Percentiles rank a stretch among this genome's conserved stretches.
These are phyloP conservation scores for Lasioglossum villosulum DNA, from an alignment of 2,888 invertebrate species.

Conservation along the genomic window DNA sequence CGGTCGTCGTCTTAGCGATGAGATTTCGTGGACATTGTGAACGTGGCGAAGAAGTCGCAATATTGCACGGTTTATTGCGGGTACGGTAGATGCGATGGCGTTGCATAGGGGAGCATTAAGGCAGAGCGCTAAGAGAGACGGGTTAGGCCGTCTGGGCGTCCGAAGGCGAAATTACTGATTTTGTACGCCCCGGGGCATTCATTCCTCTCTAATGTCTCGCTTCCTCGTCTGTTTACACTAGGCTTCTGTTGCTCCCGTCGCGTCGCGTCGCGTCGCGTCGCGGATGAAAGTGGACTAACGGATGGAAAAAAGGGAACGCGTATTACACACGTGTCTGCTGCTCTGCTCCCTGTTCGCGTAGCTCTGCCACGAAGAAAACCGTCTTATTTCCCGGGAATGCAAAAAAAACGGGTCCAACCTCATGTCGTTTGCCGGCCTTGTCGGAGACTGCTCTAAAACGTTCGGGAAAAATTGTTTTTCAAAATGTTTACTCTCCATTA, in stretches of 20 bases:
- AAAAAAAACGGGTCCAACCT: neutral
- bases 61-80: slow-evolving; percentile 65
- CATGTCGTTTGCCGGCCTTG: slow-evolving; percentile 27
- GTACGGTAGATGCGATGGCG: slow-evolving; percentile 27
- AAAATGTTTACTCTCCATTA: neutral
- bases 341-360: neutral
- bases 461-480: neutral
- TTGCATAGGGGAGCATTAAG: slow-evolving; percentile 62
- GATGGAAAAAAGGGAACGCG: slow-evolving; percentile 62
- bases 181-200: slow-evolving; percentile 74
- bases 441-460: neutral
- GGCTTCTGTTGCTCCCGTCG: slow-evolving; percentile 43
- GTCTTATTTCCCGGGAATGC: slow-evolving; percentile 50
- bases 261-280: slow-evolving; percentile 16
- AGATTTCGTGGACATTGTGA: slow-evolving; percentile 50
- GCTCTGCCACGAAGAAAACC: slow-evolving; percentile 36
- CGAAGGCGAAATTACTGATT: slow-evolving; percentile 76
- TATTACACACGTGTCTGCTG: slow-evolving; percentile 59
- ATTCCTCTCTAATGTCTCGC: slow-evolving; percentile 71
- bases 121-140: slow-evolving; percentile 44
- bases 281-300: slow-evolving; percentile 58
- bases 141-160: slow-evolving; percentile 50
- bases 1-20: neutral
- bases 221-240: slow-evolving; percentile 69
- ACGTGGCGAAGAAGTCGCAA: slow-evolving; percentile 47